Evolutionary conservation across 2,888 invertebrate genomes (phyloP).

Genomic region (Drosophila rubida): DNA sequence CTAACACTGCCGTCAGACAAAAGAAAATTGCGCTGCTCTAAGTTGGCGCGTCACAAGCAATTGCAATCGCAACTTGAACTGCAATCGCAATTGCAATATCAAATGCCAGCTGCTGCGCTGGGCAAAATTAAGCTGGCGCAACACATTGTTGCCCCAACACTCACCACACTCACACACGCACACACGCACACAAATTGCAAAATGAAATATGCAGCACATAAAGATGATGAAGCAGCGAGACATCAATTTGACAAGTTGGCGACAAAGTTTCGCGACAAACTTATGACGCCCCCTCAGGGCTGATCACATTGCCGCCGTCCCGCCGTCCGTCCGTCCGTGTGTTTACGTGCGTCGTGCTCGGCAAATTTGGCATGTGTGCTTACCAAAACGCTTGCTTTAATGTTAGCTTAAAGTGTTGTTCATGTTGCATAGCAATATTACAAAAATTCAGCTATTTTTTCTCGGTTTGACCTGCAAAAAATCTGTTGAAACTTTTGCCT

Average conservation of each 20-base stretch:
- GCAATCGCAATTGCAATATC: conserved; percentile 2
- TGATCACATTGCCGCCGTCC: no score
- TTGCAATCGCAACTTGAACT: not conserved
- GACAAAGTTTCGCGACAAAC: not conserved
- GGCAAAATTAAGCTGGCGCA: not conserved
- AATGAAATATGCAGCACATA: conserved; percentile 1
- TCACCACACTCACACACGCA: no score
- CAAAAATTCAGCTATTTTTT: no score
- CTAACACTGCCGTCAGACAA: conserved; percentile 3
- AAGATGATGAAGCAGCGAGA: not conserved
- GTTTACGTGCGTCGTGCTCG: no score
- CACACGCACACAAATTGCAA: no score
- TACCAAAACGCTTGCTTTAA: no score
- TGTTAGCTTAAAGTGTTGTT: no score
- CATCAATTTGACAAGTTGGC: not conserved
- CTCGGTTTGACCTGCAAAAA: no score
- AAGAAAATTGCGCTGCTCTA: conserved; percentile 1
- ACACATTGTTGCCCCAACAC: not conserved
- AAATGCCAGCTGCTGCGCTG: conserved; percentile 4
- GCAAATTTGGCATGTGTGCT: no score
- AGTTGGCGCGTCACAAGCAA: not conserved
- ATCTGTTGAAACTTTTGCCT: conserved; percentile 1
- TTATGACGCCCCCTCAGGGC: not conserved
- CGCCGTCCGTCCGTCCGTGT: no score
- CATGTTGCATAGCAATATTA: no score